Base-by-base conservation (phyloP, 92 coral and sea anemone species). In the Porites cylindrica region DNA sequence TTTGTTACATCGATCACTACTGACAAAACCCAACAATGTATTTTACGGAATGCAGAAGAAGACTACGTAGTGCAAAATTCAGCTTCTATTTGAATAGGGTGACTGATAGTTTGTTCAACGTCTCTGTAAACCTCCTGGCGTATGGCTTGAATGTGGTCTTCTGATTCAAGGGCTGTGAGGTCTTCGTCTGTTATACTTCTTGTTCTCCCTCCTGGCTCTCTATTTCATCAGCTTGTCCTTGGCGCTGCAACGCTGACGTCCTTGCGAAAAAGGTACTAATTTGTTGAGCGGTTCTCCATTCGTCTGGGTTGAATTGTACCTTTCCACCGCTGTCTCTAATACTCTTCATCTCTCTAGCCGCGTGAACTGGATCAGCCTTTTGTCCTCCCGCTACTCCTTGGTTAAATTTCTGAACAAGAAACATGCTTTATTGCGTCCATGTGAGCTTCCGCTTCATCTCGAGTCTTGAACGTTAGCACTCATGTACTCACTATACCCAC, bases 391-490 rank as follows among this genome's bases (percentile, higher is more conserved):
- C 24, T 23, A 23, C 24, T 23, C 24, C 24, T 23, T 23, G 24
- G 24, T 23, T 23, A 23, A 23, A 23, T 23, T 23, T 23, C 24
- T 23, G 24, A 23, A 23, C 24, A 23, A 23, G 24, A 23, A 23
- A 82, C 76, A 52, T 91, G 94, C 73, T 67, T 91, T 29, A 86
- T 91, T 26, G 91, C 76, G 82, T 91, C 93, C 91, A 86, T 86
- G 83, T 91, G 91, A 7, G 86, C 85, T 76, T 91, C 68, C 63
- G 88, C 91, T 70, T 91, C 91, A 18, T 19, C 47, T 75, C 74
- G 73, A 19, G 86, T 26, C 76, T 91, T 91, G 56, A 86, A 90
- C 32, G 90, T 91, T 63, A 87, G 70, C 62, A 87, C 66, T 60
- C 88, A 81, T 53, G 84, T 70, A 71, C 78, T 86, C 85, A 69